These are phyloP conservation scores for Siniperca scherzeri DNA, from an alignment of 2,797 vertebrate species.

Conservation along the genomic window DNA sequence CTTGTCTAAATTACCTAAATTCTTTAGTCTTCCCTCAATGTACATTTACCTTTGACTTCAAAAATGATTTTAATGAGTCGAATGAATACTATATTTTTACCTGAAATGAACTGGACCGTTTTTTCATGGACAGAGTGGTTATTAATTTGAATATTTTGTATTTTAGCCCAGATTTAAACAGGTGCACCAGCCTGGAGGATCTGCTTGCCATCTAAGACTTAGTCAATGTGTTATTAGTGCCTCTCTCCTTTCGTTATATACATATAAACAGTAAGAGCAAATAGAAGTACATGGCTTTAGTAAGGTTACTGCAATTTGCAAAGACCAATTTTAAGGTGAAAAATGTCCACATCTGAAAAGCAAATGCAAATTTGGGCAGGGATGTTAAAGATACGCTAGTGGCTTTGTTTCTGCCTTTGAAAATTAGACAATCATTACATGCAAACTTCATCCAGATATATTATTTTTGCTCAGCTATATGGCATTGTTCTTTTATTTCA, in stretches of 20 bases:
- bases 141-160: not conserved
- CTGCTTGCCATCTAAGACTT: not conserved
- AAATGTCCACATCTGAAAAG: not conserved
- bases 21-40: not conserved
- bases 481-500: not conserved
- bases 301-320: not conserved
- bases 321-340: not conserved
- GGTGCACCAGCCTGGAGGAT: not conserved
- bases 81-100: not conserved
- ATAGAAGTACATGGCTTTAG: not conserved
- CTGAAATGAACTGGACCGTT: not conserved
- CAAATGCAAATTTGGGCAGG: not conserved
- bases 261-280: not conserved
- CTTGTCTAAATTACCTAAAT: not conserved
- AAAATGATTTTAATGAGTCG: not conserved
- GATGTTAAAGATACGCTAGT: not conserved
- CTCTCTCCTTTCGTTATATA: not conserved
- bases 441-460: not conserved
- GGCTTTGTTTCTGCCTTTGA: not conserved
- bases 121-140: slow-evolving; percentile 14
- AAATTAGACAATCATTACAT: slow-evolving; percentile 7
- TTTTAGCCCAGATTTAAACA: slow-evolving; percentile 2
- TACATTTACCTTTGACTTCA: not conserved
- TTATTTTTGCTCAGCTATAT: not conserved
- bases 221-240: not conserved